Base-by-base conservation (phyloP, 2,113 vertebrate genomes). In the Pimephales promelas region DNA sequence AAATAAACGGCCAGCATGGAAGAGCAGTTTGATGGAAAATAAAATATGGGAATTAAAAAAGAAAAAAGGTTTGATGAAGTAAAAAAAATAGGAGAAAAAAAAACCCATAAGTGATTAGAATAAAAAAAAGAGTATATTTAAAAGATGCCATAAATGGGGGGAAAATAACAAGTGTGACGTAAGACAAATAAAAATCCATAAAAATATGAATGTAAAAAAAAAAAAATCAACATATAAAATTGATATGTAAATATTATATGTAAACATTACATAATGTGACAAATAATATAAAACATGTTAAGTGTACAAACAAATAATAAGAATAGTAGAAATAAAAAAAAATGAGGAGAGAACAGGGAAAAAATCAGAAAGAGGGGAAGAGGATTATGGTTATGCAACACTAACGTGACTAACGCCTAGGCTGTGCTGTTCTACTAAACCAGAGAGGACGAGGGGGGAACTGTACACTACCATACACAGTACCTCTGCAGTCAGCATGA, bases 401-500 rank as follows among this genome's bases (percentile, higher is more conserved):
- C 83, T 84, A 87, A 74, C 26, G 85, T 87, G 81, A 87, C 71
- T 82, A 89, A 40, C 81, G 91, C 90, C 91, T 84, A 83, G 80
- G 85, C 86, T 90, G 79, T 8, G 68, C 89, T 75, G 75, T 64
- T 81, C 68, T 89, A 84, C 89, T 92, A 84, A 92, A 91, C 90
- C 90, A 92, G 81, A 90, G 90, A 77, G 90, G 89, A 22, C 86
- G 84, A 88, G 89, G 91, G 82, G 90, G 90, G 52, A 91, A 91
- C 87, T 88, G 87, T 86, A 93, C 88, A 92, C 89, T 93, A 91
- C 92, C 91, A 92, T 93, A 94, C 7, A 89, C 90, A 77, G 86
- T 77, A 54, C 80, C 88, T 91, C 83, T 81, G 90, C 88, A 90
- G 90, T 88, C 89, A 88, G 92, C 90, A 89, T 92, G 90, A 90